Evolutionary conservation across 2,797 vertebrate genomes (phyloP).

Genomic region (Lagocephalus sceleratus): DNA sequence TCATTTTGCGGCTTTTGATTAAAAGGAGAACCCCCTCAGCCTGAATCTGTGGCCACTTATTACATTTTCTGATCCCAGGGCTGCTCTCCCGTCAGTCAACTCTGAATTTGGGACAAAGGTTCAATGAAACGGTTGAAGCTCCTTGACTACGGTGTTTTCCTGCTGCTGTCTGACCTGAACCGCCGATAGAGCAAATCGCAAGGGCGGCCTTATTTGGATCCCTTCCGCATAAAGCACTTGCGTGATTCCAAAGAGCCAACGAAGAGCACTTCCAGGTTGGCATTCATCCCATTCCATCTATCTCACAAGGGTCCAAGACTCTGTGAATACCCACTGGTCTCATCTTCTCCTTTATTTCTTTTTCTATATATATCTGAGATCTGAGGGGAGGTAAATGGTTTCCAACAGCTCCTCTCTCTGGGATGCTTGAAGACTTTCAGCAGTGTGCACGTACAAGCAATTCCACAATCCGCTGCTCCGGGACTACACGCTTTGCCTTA

Average conservation of each 20-base stretch:
- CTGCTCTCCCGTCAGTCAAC: slow-evolving; percentile 7
- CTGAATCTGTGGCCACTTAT: slow-evolving; percentile 41
- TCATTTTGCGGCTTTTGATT: slow-evolving; percentile 51
- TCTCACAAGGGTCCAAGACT: slow-evolving; percentile 33
- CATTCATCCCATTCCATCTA: slow-evolving; percentile 32
- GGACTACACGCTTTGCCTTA: slow-evolving; percentile 1
- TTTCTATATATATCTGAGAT: slow-evolving; percentile 2
- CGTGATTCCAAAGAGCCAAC: slow-evolving; percentile 48
- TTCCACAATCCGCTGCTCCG: not conserved
- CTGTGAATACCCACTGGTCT: not conserved
- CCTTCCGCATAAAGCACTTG: slow-evolving; percentile 51
- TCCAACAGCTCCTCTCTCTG: not conserved
- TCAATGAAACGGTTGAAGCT: not conserved
- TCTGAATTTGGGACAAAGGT: not conserved
- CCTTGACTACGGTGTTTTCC: slow-evolving; percentile 12
- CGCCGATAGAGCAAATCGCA: slow-evolving; percentile 33
- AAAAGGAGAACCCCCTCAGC: slow-evolving; percentile 26
- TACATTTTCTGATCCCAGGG: slow-evolving; percentile 18
- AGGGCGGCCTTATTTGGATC: slow-evolving; percentile 37
- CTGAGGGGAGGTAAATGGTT: slow-evolving; percentile 6
- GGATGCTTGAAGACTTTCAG: not conserved
- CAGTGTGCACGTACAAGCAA: not conserved
- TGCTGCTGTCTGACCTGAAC: slow-evolving; percentile 23
- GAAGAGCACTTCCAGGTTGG: slow-evolving; percentile 38
- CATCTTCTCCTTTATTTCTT: not conserved